Base-by-base conservation (phyloP, 2,888 invertebrate species). In the Phyllotreta striolata region DNA sequence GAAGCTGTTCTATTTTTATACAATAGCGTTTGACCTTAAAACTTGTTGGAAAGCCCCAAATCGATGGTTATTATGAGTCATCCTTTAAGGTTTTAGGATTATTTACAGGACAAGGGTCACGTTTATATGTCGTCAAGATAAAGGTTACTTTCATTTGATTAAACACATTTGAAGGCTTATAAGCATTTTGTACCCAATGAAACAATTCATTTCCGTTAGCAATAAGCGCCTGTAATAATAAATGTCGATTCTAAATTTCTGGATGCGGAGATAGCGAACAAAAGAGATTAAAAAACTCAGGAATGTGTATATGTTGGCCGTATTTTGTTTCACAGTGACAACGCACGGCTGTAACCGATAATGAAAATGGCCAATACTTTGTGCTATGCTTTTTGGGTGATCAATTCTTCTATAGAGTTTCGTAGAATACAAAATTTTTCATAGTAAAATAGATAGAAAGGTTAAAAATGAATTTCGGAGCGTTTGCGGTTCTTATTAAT, bases 301-400 rank as follows among this genome's bases (percentile, higher is more conserved):
- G 64, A 57, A 73, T 73, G 72, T 72, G 74, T 73, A 74, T 73
- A 72, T 66, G 63, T 64, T 56, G 49, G 64, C 71, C 63, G 72
- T 76, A 75, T 72, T 74, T 75, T 73, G 74, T 70, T 68, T 72
- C 66, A 68, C 67, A 70, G 72, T 70, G 77, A 75, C 76, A 76
- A 73, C 71, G 71, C 68, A 74, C 74, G 74, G 74, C 76, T 73
- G 74, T 76, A 74, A 70, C 71, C 72, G 72, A 76, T 76, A 76
- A 76, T 77, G 75, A 76, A 74, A 76, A 75, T 76, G 70, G 73
- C 72, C 71, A 70, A 73, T 75, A 52, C 62, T 59, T 51, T 58
- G 62, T 67, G 24, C 24, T 24, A 3, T 24, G 4, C 62, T 55
- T 62, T 65, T 52, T 38, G 66, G 69, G 65, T 47, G 55, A 61